Evolutionary conservation across 2,888 invertebrate species (phyloP).

Genomic region (Ormyrus labotus): DNA sequence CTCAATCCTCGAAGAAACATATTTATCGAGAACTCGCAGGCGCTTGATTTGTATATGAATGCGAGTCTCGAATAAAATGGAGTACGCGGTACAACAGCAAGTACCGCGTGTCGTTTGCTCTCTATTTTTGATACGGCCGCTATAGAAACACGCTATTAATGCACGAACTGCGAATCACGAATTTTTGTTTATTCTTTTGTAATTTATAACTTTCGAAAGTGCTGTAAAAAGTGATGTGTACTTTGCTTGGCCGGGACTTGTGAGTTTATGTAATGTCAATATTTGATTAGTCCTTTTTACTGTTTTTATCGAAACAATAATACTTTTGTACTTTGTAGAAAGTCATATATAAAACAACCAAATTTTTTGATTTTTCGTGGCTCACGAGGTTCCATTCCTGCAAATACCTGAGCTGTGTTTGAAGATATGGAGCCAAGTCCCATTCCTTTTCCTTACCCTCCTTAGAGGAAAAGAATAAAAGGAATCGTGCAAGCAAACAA

Average conservation of each 20-base stretch:
- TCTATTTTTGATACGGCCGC: constrained; percentile 71
- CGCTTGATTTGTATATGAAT: neutral
- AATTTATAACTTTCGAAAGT: constrained; percentile 25
- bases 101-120: constrained; percentile 63
- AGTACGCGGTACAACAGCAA: constrained; percentile 25
- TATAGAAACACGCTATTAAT: constrained; percentile 56
- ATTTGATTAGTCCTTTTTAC: neutral
- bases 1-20: constrained; percentile 36
- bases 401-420: constrained; percentile 11
- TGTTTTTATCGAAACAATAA: neutral
- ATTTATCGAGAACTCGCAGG: constrained; percentile 42
- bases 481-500: constrained; percentile 15
- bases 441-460: constrained; percentile 30
- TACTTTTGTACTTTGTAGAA: neutral
- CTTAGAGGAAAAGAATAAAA: constrained; percentile 16
- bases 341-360: constrained; percentile 1
- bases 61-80: constrained; percentile 46
- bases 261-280: neutral
- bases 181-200: constrained; percentile 35
- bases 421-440: constrained; percentile 18
- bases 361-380: constrained; percentile 45
- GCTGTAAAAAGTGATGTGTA: constrained; percentile 31
- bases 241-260: constrained; percentile 2
- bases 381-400: constrained; percentile 26
- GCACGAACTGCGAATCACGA: constrained; percentile 16